Evolutionary conservation across 2,888 invertebrate genomes (phyloP).

Genomic region (Tachina grossa): DNA sequence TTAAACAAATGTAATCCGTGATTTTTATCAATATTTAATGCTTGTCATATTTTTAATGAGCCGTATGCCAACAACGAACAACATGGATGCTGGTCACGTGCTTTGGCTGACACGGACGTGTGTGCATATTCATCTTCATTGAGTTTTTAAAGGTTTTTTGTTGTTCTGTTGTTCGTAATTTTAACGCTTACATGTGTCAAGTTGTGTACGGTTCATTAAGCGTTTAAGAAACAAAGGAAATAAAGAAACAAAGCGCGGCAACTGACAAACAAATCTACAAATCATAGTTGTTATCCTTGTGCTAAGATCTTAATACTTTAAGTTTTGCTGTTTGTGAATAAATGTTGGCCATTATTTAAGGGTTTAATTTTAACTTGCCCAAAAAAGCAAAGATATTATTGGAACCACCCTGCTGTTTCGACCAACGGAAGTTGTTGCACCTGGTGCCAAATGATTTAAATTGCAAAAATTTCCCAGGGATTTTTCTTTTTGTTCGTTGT

Average conservation of each 20-base stretch:
- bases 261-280: constrained; percentile 55
- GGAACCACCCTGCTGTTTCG: constrained; percentile 65
- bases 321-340: not conserved
- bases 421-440: constrained; percentile 78
- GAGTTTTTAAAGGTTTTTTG: constrained; percentile 15
- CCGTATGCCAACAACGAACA: constrained; percentile 54
- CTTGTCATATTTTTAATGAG: constrained; percentile 76
- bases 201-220: constrained; percentile 63
- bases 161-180: constrained; percentile 35
- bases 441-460: constrained; percentile 75
- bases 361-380: constrained; percentile 37
- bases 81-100: constrained; percentile 66
- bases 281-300: constrained; percentile 61
- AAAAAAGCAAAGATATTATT: constrained; percentile 12
- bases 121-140: constrained; percentile 54
- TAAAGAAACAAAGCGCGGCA: constrained; percentile 67
- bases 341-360: constrained; percentile 12
- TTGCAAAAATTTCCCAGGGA: constrained; percentile 72
- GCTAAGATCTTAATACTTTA: constrained; percentile 29
- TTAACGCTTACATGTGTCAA: constrained; percentile 67
- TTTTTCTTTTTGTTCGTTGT: not conserved
- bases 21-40: constrained; percentile 75
- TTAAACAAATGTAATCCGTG: constrained; percentile 69
- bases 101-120: constrained; percentile 27
- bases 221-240: constrained; percentile 21